Percentiles rank a stretch among this genome's conserved stretches.
Evolutionary conservation across 2,797 vertebrate genomes (phyloP).

Genomic region (Danio choprae): DNA sequence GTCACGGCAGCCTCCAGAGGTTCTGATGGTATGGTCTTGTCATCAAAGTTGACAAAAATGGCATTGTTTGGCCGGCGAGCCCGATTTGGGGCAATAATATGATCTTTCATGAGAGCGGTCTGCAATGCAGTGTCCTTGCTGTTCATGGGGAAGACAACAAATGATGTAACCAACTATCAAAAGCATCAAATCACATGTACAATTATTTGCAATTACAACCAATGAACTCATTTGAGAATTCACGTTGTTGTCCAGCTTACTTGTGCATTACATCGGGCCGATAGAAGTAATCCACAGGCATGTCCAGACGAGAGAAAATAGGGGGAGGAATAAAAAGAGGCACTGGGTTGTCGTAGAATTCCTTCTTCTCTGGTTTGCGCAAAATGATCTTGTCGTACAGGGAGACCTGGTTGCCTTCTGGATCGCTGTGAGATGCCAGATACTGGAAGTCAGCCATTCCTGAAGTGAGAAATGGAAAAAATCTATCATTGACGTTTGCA

Average conservation of each 20-base stretch:
- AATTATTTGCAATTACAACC: background rate
- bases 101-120: conserved; percentile 73
- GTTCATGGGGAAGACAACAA: background rate
- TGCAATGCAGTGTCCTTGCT: conserved; percentile 46
- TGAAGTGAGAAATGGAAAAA: conserved; percentile 61
- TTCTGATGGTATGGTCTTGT: conserved; percentile 74
- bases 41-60: conserved; percentile 88
- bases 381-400: conserved; percentile 92
- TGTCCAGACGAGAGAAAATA: conserved; percentile 95
- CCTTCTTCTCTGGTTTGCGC: conserved; percentile 85
- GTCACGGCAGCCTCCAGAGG: conserved; percentile 79
- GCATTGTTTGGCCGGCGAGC: conserved; percentile 87
- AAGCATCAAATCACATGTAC: background rate
- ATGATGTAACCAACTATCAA: background rate
- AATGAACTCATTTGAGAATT: background rate
- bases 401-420: conserved; percentile 75
- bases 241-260: conserved; percentile 62
- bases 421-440: conserved; percentile 83
- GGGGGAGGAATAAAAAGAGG: conserved; percentile 91
- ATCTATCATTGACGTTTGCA: no score
- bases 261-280: conserved; percentile 85
- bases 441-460: conserved; percentile 97
- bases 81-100: conserved; percentile 84
- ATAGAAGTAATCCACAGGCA: conserved; percentile 89
- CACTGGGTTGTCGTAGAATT: conserved; percentile 86